Evolutionary conservation across 2,797 vertebrate genomes (phyloP).

Genomic region (Numenius phaeopus): DNA sequence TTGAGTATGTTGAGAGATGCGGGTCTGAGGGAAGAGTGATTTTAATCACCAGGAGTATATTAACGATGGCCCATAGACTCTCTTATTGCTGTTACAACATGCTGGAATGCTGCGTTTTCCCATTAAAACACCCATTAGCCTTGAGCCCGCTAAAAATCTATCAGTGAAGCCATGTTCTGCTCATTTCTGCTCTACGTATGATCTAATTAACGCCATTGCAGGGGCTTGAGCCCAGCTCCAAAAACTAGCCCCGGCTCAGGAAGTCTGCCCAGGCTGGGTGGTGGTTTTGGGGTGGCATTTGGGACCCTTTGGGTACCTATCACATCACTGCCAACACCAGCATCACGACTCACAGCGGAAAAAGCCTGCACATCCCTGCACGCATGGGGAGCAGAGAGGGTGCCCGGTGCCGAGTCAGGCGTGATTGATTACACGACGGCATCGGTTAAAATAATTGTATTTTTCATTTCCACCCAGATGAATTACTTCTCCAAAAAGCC

Average conservation of each 20-base stretch:
- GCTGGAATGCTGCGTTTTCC: conserved; percentile 70
- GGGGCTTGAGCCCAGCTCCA: neutral
- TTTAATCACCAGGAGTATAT: conserved; percentile 78
- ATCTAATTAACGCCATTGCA: neutral
- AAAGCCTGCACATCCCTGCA: neutral
- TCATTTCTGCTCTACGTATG: neutral
- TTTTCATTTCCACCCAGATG: conserved; percentile 61
- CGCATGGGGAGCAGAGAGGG: rapidly evolving
- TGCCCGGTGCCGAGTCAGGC: rapidly evolving
- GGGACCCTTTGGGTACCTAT: neutral
- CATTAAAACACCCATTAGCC: conserved; percentile 80
- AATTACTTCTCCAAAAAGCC: conserved; percentile 62
- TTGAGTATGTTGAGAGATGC: conserved; percentile 29
- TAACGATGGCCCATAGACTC: conserved; percentile 75
- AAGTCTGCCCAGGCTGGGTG: neutral
- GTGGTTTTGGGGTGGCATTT: neutral
- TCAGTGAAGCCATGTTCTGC: conserved; percentile 46
- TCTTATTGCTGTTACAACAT: conserved; percentile 75
- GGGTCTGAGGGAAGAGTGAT: conserved; percentile 70
- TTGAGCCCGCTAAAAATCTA: conserved; percentile 63
- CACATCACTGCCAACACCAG: rapidly evolving
- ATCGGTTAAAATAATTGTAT: conserved; percentile 64
- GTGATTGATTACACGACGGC: neutral
- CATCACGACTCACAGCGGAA: neutral
- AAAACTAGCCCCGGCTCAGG: neutral